Evolutionary conservation across 2,113 vertebrate genomes (phyloP), one percentile per base, ranked within the genome.

Genomic region (Stegostoma tigrinum): DNA sequence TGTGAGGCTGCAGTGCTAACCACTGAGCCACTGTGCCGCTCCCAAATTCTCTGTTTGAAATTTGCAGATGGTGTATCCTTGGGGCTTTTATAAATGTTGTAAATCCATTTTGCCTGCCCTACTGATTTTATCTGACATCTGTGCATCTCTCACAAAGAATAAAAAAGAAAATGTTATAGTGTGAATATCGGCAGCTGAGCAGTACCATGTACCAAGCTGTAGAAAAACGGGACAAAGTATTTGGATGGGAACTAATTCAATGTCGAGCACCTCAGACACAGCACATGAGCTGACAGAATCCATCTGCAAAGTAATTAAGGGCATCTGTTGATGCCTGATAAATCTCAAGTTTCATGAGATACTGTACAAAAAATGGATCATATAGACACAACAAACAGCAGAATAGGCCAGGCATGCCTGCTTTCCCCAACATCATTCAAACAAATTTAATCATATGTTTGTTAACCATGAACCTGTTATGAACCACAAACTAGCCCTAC

Each of bases 181-280:
- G 61, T 34, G 21, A 93, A 66, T 93, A n/a, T 38, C 64, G 66
- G 66, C 34, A 66, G 89, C 10, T n/a, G 34, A 23, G 21, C 19
- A 48, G 19, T 66, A n/a, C 89, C 61, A 7, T 61, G 66, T 23
- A 38, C 55, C n/a, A 34, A 66, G 61, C 8, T 66, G 27, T n/a
- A 21, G 89, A 24, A 66, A 93, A 93, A 8, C 38, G 3, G 48
- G 30, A 66, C 61, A 42, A 38, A n/a, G 38, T 93, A 93, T 38
- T n/a, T 66, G 55, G 30, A 38, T 93, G 8, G 89, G 55, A 93
- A 93, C n/a, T 93, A 66, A 93, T 93, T 93, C 55, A 34, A 93
- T 93, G 34, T 64, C 42, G 61, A 93, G 34, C 30, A 64, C 61
- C 55, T 91, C 52, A 91, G 61, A 64, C 89, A 5, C 89, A 27